Evolutionary conservation across 2,888 invertebrate species (phyloP).

Genomic region (Tryphoninae sp.): DNA sequence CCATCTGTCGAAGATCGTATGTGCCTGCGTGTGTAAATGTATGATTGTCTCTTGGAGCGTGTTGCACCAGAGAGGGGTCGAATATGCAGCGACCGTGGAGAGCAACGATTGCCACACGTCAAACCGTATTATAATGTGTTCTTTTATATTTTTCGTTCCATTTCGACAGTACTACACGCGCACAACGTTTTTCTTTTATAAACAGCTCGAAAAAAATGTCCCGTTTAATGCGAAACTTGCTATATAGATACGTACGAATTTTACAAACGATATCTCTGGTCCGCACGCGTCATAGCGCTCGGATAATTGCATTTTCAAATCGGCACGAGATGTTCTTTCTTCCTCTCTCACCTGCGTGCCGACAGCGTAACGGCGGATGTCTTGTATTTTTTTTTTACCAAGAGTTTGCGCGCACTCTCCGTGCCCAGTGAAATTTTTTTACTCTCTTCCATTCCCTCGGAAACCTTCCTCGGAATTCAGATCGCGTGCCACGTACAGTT

Average conservation of each 20-base stretch:
- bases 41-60: slow-evolving; percentile 24
- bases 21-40: slow-evolving; percentile 33
- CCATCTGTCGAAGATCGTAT: slow-evolving; percentile 64
- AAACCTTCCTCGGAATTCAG: slow-evolving; percentile 64
- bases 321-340: slow-evolving; percentile 59
- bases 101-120: slow-evolving; percentile 46
- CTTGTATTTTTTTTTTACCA: slow-evolving; percentile 55
- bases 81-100: slow-evolving; percentile 34
- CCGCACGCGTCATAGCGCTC: slow-evolving; percentile 67
- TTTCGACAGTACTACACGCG: neutral
- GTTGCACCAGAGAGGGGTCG: slow-evolving; percentile 35
- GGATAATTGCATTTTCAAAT: slow-evolving; percentile 75
- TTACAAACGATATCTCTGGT: slow-evolving; percentile 54
- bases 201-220: neutral
- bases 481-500: slow-evolving; percentile 67
- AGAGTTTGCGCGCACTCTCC: slow-evolving; percentile 50
- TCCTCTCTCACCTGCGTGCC: slow-evolving; percentile 45
- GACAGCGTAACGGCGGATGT: slow-evolving; percentile 20
- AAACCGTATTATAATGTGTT: slow-evolving; percentile 34
- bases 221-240: neutral
- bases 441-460: slow-evolving; percentile 45
- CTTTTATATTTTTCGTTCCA: slow-evolving; percentile 16
- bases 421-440: slow-evolving; percentile 62
- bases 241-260: slow-evolving; percentile 23
- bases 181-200: neutral